Evolutionary conservation across 2,113 vertebrate species (phyloP).

Genomic region (Upupa epops): DNA sequence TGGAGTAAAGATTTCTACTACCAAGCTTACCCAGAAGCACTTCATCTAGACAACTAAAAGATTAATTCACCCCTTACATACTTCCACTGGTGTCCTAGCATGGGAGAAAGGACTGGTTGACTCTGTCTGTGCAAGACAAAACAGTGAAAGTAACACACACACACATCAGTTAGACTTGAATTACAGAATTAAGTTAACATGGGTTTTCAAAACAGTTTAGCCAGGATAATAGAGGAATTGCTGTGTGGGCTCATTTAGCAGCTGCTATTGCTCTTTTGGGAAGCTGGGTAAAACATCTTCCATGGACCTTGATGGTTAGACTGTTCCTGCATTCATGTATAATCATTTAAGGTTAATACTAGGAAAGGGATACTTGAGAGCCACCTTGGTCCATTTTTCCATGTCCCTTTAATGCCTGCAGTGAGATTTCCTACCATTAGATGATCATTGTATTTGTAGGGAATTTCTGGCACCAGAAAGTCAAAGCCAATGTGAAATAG

Average conservation of each 20-base stretch:
- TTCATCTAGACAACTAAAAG: neutral
- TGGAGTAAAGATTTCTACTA: neutral
- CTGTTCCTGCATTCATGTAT: neutral
- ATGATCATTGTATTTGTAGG: neutral
- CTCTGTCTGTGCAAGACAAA: neutral
- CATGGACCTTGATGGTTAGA: neutral
- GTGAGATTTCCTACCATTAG: neutral
- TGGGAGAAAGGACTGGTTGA: neutral
- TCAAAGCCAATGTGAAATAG: neutral
- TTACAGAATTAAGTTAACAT: neutral
- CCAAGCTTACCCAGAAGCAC: rapidly evolving
- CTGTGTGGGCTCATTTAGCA: neutral
- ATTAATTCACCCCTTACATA: neutral
- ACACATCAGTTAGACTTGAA: neutral
- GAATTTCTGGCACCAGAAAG: neutral
- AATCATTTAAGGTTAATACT: neutral
- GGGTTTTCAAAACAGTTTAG: neutral
- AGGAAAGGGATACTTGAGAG: neutral
- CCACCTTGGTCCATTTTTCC: neutral
- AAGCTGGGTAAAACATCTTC: neutral
- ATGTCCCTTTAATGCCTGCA: neutral
- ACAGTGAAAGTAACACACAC: neutral
- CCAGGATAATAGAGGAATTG: neutral
- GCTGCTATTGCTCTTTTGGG: neutral
- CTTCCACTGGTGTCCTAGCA: neutral